Percentiles rank a stretch among this genome's conserved stretches.
These are phyloP conservation scores for Heliocidaris erythrogramma DNA, from an alignment of 35 echinoderm and acorn worm species.

Conservation along the genomic window DNA sequence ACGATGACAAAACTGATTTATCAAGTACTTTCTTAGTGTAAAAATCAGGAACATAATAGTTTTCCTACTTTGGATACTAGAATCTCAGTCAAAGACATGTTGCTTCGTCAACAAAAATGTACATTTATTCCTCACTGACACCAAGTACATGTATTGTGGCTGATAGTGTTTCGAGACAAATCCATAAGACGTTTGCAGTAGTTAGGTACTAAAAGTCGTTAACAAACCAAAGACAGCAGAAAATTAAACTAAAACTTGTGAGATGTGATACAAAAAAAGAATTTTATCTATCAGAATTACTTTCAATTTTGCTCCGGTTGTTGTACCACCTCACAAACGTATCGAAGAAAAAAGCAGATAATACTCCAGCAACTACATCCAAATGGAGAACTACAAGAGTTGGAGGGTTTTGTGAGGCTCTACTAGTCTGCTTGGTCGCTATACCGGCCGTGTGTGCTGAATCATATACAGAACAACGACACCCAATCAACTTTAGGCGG, in stretches of 20 bases:
- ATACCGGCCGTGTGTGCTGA: constrained; percentile 41
- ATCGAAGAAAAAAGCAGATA: neutral
- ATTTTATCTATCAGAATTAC: neutral
- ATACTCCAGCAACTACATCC: neutral
- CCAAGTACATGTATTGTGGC: no score
- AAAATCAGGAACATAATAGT: no score
- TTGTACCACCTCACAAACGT: neutral
- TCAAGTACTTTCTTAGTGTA: no score
- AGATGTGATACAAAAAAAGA: neutral
- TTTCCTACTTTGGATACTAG: no score
- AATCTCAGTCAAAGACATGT: no score
- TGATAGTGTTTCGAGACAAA: no score
- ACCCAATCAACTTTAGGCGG: constrained; percentile 27
- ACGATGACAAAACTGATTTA: no score
- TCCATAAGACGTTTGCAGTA: no score
- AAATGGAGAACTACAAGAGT: neutral
- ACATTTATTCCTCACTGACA: no score
- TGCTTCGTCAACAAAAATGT: no score
- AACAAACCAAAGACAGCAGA: neutral
- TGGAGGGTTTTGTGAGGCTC: constrained; percentile 22
- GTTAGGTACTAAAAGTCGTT: neutral
- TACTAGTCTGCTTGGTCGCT: constrained; percentile 31
- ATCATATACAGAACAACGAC: constrained; percentile 38
- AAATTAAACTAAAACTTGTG: neutral
- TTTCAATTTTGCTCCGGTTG: neutral